A percentile compares a stretch with the other conserved stretches of the same genome.
Evolutionary conservation across 2,888 invertebrate species (phyloP).

Genomic region (Seira sanloemensis): DNA sequence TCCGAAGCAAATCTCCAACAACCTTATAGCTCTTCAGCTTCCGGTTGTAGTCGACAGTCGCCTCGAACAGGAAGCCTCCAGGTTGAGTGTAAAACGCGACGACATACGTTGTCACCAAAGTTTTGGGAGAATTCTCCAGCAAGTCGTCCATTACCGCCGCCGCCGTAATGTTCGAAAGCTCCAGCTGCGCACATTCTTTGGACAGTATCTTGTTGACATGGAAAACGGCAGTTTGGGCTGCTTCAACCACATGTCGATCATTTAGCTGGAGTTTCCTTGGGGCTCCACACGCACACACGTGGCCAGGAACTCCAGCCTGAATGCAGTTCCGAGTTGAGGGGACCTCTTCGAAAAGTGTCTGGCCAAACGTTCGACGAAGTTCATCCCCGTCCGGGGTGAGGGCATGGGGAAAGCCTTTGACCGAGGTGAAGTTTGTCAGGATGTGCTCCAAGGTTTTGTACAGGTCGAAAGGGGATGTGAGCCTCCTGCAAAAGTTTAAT

Average conservation of each 20-base stretch:
- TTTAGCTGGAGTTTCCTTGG: slow-evolving; percentile 48
- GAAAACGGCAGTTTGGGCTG: slow-evolving; percentile 42
- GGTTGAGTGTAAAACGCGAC: slow-evolving; percentile 66
- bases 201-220: slow-evolving; percentile 61
- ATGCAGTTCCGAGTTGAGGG: slow-evolving; percentile 3
- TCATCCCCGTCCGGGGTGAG: not conserved
- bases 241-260: slow-evolving; percentile 37
- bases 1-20: not conserved
- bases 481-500: too few species aligned
- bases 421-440: slow-evolving; percentile 22
- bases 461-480: slow-evolving; percentile 57
- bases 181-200: slow-evolving; percentile 49
- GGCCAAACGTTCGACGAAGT: slow-evolving; percentile 2
- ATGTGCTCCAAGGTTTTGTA: slow-evolving; percentile 52
- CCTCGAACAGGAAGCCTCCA: slow-evolving; percentile 67
- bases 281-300: slow-evolving; percentile 42
- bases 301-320: slow-evolving; percentile 37
- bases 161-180: slow-evolving; percentile 44
- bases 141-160: slow-evolving; percentile 11
- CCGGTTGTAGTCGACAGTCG: not conserved
- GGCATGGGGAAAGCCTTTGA: not conserved
- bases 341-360: slow-evolving; percentile 30
- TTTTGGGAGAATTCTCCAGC: too few species aligned
- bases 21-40: not conserved
- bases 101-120: too few species aligned